phyloP scores from a whole-genome alignment of 2,888 invertebrate genomes.

The Pachycephus smyrnensis region DNA sequence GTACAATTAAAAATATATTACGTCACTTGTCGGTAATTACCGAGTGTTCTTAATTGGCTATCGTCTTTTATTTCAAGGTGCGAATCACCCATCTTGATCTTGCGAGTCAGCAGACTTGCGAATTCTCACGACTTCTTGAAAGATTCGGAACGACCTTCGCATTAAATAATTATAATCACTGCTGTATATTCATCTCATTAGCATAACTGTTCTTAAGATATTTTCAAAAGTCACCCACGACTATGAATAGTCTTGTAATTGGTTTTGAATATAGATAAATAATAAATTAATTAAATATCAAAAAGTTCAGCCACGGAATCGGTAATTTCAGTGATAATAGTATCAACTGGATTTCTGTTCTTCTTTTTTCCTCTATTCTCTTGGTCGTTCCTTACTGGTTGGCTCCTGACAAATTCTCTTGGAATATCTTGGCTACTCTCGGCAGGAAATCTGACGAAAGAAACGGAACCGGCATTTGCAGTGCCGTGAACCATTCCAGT shows the following conservation, averaged over 20 bases:
- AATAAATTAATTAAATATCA: slow-evolving; percentile 29
- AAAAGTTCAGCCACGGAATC: slow-evolving; percentile 41
- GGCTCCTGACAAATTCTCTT: slow-evolving; percentile 16
- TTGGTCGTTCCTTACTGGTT: background rate
- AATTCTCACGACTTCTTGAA: background rate
- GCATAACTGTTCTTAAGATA: background rate
- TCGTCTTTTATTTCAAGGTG: background rate
- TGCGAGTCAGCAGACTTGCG: background rate
- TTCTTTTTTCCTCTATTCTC: slow-evolving; percentile 19
- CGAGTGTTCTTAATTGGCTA: background rate
- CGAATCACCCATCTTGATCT: background rate
- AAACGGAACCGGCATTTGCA: slow-evolving; percentile 40
- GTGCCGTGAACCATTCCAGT: slow-evolving; percentile 36
- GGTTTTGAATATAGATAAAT: background rate
- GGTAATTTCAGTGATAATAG: slow-evolving; percentile 37
- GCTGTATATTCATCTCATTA: background rate
- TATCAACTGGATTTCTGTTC: slow-evolving; percentile 31
- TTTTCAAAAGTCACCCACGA: too few species aligned
- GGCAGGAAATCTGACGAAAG: slow-evolving; percentile 18
- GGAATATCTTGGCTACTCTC: slow-evolving; percentile 14
- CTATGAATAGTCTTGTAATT: too few species aligned
- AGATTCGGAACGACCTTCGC: background rate
- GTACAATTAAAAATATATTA: background rate
- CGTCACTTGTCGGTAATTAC: background rate
- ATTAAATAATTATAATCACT: background rate